Evolutionary conservation across 2,888 invertebrate species (phyloP).

Genomic region (Spatulosminthurus flaviceps): DNA sequence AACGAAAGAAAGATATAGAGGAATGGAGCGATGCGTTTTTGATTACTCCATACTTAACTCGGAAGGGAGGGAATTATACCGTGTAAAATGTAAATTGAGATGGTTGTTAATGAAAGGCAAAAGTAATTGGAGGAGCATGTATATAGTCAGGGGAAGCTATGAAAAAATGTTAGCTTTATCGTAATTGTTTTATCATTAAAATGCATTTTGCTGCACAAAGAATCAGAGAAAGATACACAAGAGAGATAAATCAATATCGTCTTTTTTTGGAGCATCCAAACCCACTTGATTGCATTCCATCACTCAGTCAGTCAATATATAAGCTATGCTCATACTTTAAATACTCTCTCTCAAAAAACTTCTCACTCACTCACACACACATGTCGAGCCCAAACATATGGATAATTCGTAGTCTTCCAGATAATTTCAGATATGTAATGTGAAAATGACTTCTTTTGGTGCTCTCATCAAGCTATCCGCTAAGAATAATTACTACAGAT

Average conservation of each 20-base stretch:
- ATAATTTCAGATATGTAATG: too few species aligned
- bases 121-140: neutral
- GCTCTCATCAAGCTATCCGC: too few species aligned
- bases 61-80: neutral
- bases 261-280: neutral
- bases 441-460: too few species aligned
- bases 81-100: conserved; percentile 18
- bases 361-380: too few species aligned
- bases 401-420: too few species aligned
- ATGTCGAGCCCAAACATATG: too few species aligned
- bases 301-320: neutral
- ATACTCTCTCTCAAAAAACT: neutral
- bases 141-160: neutral
- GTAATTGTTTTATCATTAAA: conserved; percentile 24
- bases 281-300: neutral
- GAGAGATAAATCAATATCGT: neutral
- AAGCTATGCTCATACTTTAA: neutral
- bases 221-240: neutral
- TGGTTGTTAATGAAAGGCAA: neutral
- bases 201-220: conserved; percentile 28
- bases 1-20: neutral
- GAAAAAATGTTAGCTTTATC: neutral
- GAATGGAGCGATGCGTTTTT: neutral
- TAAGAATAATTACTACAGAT: too few species aligned
- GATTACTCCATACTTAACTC: neutral